phyloP scores from a whole-genome alignment of 2,113 vertebrate genomes.

The Leucopternis melanops region DNA sequence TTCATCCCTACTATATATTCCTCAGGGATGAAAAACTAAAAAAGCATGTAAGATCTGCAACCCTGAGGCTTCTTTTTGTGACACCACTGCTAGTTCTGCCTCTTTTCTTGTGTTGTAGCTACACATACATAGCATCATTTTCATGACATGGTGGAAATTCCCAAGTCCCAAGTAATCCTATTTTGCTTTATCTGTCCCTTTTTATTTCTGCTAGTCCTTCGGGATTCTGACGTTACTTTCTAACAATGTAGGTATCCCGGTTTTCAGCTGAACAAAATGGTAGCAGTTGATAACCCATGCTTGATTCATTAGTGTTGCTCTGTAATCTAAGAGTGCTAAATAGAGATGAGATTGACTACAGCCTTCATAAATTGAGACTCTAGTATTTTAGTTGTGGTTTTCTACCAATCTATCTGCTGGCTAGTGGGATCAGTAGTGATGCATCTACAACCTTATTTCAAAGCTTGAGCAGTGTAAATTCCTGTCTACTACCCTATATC shows the following conservation, averaged over 20 bases:
- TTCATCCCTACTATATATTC: background rate
- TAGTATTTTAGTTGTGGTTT: background rate
- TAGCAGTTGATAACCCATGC: background rate
- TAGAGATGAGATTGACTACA: background rate
- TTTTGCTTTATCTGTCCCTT: constrained; percentile 17
- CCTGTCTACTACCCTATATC: background rate
- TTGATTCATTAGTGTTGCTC: background rate
- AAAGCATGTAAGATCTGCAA: background rate
- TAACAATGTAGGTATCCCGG: background rate
- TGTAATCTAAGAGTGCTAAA: background rate
- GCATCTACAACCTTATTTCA: background rate
- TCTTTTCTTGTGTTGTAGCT: background rate
- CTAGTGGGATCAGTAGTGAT: background rate
- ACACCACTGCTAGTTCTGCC: background rate
- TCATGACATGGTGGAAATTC: background rate
- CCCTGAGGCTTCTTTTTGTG: background rate
- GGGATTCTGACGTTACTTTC: background rate
- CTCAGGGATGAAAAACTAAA: background rate
- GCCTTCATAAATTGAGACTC: background rate
- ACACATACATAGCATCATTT: background rate
- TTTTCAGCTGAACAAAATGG: background rate
- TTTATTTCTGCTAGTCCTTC: background rate
- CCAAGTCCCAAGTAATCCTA: constrained; percentile 26
- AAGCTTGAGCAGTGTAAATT: background rate
- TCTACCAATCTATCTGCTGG: background rate